Evolutionary conservation across 2,888 invertebrate species (phyloP).

Genomic region (Yponomeuta evonymella): DNA sequence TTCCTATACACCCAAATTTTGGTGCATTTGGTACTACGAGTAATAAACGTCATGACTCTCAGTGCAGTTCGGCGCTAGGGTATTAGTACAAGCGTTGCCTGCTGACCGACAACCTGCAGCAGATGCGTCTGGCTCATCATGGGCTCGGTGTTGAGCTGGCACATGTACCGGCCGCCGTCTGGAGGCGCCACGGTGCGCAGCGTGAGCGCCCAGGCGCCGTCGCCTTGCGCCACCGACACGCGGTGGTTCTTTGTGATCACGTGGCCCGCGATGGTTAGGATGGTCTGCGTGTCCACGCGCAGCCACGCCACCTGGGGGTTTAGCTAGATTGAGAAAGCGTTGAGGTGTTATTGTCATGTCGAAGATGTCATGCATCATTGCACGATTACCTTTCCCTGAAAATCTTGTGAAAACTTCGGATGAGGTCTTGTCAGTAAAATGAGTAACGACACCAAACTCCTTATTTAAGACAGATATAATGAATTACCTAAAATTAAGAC

Average conservation of each 20-base stretch:
- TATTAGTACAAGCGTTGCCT: conserved; percentile 18
- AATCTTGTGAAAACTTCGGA: too few relatives aligned
- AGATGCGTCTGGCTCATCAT: conserved; percentile 71
- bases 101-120: conserved; percentile 64
- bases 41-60: background rate
- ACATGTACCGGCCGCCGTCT: conserved; percentile 91
- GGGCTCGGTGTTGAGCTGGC: conserved; percentile 71
- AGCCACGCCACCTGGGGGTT: conserved; percentile 89
- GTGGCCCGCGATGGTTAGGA: conserved; percentile 90
- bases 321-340: background rate
- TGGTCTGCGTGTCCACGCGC: conserved; percentile 92
- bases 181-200: conserved; percentile 86
- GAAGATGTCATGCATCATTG: too few relatives aligned
- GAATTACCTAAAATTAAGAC: too few relatives aligned
- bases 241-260: conserved; percentile 94
- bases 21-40: too few relatives aligned
- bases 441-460: too few relatives aligned
- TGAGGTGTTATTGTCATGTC: background rate
- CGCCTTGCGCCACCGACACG: conserved; percentile 86
- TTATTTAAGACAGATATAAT: too few relatives aligned
- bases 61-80: background rate
- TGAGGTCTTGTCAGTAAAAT: too few relatives aligned
- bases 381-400: too few relatives aligned
- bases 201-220: conserved; percentile 88
- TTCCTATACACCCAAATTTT: too few relatives aligned